Evolutionary conservation across 2,888 invertebrate genomes (phyloP).

Genomic region (Taphrorychus bicolor): DNA sequence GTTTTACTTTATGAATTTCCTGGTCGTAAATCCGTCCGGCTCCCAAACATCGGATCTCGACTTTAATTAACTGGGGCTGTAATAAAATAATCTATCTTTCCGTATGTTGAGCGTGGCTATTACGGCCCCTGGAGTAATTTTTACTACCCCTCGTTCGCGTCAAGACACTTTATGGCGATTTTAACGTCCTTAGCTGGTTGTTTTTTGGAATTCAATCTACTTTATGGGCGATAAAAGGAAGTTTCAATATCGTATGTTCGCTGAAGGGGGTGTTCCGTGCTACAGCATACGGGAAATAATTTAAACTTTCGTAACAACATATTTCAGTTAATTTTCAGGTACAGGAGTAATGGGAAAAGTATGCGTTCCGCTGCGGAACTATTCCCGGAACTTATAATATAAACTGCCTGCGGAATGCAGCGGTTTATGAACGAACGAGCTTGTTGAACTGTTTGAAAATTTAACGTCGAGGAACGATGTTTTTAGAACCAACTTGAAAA

Average conservation of each 20-base stretch:
- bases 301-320: too few species aligned
- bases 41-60: background rate
- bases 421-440: background rate
- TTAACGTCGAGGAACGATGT: background rate
- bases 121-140: slow-evolving; percentile 23
- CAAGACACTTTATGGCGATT: slow-evolving; percentile 27
- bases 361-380: background rate
- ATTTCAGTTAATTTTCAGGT: too few species aligned
- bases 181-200: slow-evolving; percentile 29
- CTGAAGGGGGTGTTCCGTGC: too few species aligned
- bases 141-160: slow-evolving; percentile 21
- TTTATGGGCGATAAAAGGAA: slow-evolving; percentile 34
- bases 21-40: background rate
- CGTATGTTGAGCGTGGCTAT: slow-evolving; percentile 7
- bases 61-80: slow-evolving; percentile 17
- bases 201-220: slow-evolving; percentile 36
- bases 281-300: too few species aligned
- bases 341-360: background rate
- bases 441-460: background rate
- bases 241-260: too few species aligned
- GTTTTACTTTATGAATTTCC: background rate
- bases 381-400: background rate
- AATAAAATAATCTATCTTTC: background rate
- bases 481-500: background rate
- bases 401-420: slow-evolving; percentile 14